Percentiles rank a stretch among this genome's conserved stretches.
Evolutionary conservation across 2,888 invertebrate species (phyloP).

Genomic region (Uropetala carovei): DNA sequence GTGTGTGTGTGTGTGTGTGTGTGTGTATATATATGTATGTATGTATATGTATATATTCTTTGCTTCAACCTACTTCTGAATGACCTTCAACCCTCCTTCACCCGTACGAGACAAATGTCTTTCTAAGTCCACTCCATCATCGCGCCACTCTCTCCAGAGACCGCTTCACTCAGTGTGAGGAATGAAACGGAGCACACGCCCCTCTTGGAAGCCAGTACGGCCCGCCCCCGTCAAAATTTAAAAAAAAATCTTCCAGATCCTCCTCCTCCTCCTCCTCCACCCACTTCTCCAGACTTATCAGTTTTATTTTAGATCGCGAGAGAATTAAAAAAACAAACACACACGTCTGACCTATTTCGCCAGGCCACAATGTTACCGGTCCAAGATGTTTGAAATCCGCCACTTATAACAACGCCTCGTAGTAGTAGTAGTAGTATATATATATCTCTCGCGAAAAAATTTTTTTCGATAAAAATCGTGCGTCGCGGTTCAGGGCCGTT

Average conservation of each 20-base stretch:
- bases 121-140: slow-evolving; percentile 13
- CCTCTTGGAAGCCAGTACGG: not conserved
- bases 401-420: not conserved
- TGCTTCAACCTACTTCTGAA: not conserved
- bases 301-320: slow-evolving; percentile 10
- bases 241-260: not conserved
- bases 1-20: too few species aligned
- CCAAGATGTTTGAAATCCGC: not conserved
- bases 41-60: too few species aligned
- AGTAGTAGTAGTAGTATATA: too few species aligned
- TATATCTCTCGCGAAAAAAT: not conserved
- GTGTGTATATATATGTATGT: too few species aligned
- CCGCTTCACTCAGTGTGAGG: not conserved
- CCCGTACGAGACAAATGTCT: not conserved
- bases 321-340: too few species aligned
- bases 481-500: not conserved
- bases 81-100: not conserved
- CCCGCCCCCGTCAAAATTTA: not conserved
- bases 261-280: not conserved
- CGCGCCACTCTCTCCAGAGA: not conserved
- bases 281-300: not conserved
- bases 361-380: not conserved
- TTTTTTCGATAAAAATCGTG: not conserved
- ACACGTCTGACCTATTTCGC: slow-evolving; percentile 11
- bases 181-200: slow-evolving; percentile 16